Evolutionary conservation across 1,140 invertebrate species (phyloP).

Genomic region (Coelopa frigida): DNA sequence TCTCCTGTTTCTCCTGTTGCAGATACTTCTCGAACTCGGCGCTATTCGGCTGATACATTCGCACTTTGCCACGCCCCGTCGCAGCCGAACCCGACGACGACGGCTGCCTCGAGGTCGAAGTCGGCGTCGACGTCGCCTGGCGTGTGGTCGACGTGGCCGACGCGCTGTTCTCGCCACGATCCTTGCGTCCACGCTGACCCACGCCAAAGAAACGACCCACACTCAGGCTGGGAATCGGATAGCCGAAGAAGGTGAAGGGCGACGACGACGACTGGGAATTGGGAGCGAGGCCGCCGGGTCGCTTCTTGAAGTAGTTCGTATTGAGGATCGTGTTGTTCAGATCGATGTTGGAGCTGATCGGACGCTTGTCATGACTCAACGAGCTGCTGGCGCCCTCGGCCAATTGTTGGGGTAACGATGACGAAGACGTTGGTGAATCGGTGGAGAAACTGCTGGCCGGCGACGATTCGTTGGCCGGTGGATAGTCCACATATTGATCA

Average conservation of each 20-base stretch:
- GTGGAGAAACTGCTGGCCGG: constrained; percentile 27
- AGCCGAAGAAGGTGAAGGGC: constrained; percentile 75
- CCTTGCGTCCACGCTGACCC: constrained; percentile 31
- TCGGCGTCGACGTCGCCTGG: background rate
- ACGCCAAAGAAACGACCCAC: constrained; percentile 38
- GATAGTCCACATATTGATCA: constrained; percentile 71
- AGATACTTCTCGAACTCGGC: constrained; percentile 43
- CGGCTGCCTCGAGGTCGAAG: constrained; percentile 17
- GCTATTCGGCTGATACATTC: constrained; percentile 43
- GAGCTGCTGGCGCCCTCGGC: constrained; percentile 27
- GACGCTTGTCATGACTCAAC: constrained; percentile 4
- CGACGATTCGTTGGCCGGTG: constrained; percentile 51
- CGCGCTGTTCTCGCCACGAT: constrained; percentile 23
- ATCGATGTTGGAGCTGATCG: constrained; percentile 42
- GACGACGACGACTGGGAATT: constrained; percentile 41
- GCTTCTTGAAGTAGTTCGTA: constrained; percentile 49
- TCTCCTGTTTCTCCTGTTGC: constrained; percentile 18
- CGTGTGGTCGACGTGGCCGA: background rate
- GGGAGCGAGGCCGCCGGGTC: constrained; percentile 38
- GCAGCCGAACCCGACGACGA: constrained; percentile 34
- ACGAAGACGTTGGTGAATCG: constrained; percentile 35
- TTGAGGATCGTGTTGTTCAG: constrained; percentile 61
- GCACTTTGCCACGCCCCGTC: constrained; percentile 31
- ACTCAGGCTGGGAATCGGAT: constrained; percentile 64
- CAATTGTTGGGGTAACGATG: constrained; percentile 20